A percentile compares a stretch with the other conserved stretches of the same genome.
Conservation (phyloP, 2,888 invertebrate species). For the Quadriops clusia region DNA sequence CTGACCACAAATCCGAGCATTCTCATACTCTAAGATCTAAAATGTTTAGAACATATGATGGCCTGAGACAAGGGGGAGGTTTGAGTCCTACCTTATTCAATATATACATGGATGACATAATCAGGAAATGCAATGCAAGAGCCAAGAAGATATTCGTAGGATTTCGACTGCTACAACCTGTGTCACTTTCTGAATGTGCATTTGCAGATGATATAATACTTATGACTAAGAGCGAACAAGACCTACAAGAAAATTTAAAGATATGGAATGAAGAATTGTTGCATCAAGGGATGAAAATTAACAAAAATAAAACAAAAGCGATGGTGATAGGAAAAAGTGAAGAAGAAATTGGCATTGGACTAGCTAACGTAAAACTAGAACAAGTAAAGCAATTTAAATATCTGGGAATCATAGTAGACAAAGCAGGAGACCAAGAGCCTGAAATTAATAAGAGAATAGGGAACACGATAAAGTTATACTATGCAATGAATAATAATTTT, state of each 20-base stretch:
- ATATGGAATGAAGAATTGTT: slow-evolving; percentile 10
- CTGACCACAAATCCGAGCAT: too few species aligned
- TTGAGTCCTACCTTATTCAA: slow-evolving; percentile 8
- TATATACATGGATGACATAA: slow-evolving; percentile 7
- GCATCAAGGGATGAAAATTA: slow-evolving; percentile 8
- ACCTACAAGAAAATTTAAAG: slow-evolving; percentile 9
- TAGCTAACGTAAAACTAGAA: slow-evolving; percentile 4
- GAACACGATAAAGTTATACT: slow-evolving; percentile 8
- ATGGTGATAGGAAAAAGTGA: slow-evolving; percentile 9
- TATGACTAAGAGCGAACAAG: slow-evolving; percentile 7
- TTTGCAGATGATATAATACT: slow-evolving; percentile 10
- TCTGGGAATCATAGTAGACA: slow-evolving; percentile 8
- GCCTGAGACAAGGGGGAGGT: slow-evolving; percentile 8
- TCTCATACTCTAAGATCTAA: too few species aligned
- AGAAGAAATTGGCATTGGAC: neutral
- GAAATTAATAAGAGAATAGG: slow-evolving; percentile 9
- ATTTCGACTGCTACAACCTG: slow-evolving; percentile 5
- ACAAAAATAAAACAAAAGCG: slow-evolving; percentile 10
- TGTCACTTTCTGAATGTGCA: slow-evolving; percentile 7
- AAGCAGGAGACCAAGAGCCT: slow-evolving; percentile 5
- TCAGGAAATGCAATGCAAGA: slow-evolving; percentile 2
- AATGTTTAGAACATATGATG: too few species aligned
- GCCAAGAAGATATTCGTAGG: slow-evolving; percentile 6
- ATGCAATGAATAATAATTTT: too few species aligned
- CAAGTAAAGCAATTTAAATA: slow-evolving; percentile 7